Conservation (phyloP, 1,140 invertebrate genomes). For the Proctacanthus coquilletti region DNA sequence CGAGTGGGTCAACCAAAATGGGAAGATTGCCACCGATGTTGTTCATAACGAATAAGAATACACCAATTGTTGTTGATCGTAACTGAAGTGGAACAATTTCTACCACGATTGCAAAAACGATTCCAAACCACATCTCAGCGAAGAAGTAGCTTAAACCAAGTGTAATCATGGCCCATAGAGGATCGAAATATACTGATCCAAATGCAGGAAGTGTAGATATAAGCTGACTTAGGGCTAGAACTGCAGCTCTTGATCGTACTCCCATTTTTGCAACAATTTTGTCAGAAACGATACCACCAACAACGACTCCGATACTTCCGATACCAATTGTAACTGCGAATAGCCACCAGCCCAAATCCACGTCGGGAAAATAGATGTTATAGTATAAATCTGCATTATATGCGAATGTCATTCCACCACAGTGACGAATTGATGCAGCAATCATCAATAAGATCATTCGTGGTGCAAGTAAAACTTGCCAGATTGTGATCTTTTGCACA, state of each 20-base stretch:
- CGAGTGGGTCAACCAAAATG: slow-evolving; percentile 70
- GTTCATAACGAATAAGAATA: slow-evolving; percentile 83
- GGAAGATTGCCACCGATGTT: slow-evolving; percentile 85
- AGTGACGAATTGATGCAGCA: slow-evolving; percentile 79
- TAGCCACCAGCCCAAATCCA: slow-evolving; percentile 74
- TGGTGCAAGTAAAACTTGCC: slow-evolving; percentile 59
- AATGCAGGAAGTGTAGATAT: slow-evolving; percentile 78
- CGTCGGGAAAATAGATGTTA: slow-evolving; percentile 69
- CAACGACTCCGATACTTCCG: slow-evolving; percentile 73
- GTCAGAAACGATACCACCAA: slow-evolving; percentile 78
- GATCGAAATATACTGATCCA: slow-evolving; percentile 69
- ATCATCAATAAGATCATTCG: slow-evolving; percentile 66
- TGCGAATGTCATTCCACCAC: slow-evolving; percentile 76
- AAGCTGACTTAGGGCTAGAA: slow-evolving; percentile 69
- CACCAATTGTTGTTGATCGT: slow-evolving; percentile 65
- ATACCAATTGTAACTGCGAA: slow-evolving; percentile 74
- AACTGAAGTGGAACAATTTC: slow-evolving; percentile 70
- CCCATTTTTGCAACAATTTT: slow-evolving; percentile 78
- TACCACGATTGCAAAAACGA: slow-evolving; percentile 74
- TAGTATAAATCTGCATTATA: slow-evolving; percentile 84
- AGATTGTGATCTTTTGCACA: slow-evolving; percentile 41
- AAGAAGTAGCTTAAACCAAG: slow-evolving; percentile 73
- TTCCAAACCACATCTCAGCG: slow-evolving; percentile 87
- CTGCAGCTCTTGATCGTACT: slow-evolving; percentile 64
- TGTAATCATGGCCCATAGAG: slow-evolving; percentile 71